Conservation (phyloP, 1,140 invertebrate species). For the Calephelis virginiensis region DNA sequence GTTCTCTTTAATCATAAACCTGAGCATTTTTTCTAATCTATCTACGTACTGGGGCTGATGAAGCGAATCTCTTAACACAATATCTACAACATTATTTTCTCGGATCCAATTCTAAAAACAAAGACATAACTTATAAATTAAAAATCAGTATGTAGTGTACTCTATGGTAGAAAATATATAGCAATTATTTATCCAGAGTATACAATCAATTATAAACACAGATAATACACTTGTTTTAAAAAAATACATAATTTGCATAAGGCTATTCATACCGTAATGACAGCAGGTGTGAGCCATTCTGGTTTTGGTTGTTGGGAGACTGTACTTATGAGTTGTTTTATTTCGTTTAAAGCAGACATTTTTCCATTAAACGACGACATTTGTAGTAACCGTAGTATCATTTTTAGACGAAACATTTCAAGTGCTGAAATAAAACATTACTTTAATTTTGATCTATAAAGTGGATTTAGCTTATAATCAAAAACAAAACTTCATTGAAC, state of each 20-base stretch:
- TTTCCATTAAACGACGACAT: conserved; percentile 99
- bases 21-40: conserved; percentile 97
- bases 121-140: conserved; percentile 17
- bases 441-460: no score
- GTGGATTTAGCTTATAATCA: no score
- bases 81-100: conserved; percentile 96
- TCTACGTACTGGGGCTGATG: conserved; percentile 99
- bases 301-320: conserved; percentile 95
- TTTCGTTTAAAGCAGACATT: conserved; percentile 99
- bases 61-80: conserved; percentile 95
- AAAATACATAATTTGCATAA: conserved; percentile 11
- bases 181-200: no score
- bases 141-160: neutral
- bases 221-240: neutral
- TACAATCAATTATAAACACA: no score
- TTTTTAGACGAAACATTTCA: conserved; percentile 97
- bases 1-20: conserved; percentile 97
- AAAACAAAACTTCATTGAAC: no score
- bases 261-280: conserved; percentile 89
- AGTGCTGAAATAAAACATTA: conserved; percentile 84
- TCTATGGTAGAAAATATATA: no score
- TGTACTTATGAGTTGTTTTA: conserved; percentile 97
- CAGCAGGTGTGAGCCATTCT: conserved; percentile 95
- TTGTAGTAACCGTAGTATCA: conserved; percentile 96
- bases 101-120: conserved; percentile 94